Conservation (phyloP, 1,140 invertebrate species). For the Wasmannia auropunctata region DNA sequence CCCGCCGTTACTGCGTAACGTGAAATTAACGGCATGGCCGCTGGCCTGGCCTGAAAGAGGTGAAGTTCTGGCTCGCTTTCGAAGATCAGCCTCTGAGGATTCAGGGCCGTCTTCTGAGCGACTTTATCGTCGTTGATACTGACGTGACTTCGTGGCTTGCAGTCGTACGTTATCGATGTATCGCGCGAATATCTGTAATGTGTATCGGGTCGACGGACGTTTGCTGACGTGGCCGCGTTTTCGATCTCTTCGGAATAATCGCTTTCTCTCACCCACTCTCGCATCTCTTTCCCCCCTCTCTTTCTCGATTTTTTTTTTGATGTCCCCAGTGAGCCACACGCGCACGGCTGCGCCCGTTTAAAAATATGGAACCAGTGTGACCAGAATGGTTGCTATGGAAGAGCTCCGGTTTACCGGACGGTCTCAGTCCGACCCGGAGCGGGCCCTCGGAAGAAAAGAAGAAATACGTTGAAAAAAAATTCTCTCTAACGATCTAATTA, state of each 20-base stretch:
- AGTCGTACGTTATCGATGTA: conserved; percentile 22
- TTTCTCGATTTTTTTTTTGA: conserved; percentile 50
- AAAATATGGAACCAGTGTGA: conserved; percentile 86
- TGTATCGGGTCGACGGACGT: conserved; percentile 51
- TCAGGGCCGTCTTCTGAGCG: neutral
- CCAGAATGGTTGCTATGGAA: conserved; percentile 86
- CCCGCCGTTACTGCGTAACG: neutral
- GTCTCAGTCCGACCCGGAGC: conserved; percentile 80
- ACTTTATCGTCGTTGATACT: conserved; percentile 15
- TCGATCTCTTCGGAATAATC: conserved; percentile 20
- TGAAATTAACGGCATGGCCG: neutral
- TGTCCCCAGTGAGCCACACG: conserved; percentile 83
- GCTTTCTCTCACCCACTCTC: conserved; percentile 13
- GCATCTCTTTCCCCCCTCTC: neutral
- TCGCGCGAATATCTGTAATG: conserved; percentile 27
- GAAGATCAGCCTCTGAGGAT: neutral
- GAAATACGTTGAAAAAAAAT: conserved; percentile 2
- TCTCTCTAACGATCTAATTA: conserved; percentile 8
- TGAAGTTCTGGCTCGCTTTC: neutral
- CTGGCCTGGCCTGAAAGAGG: conserved; percentile 23
- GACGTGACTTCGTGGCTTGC: conserved; percentile 32
- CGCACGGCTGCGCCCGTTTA: conserved; percentile 81
- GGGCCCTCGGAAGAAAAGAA: conserved; percentile 57
- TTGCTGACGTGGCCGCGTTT: conserved; percentile 46
- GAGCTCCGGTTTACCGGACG: conserved; percentile 83